phyloP scores from a whole-genome alignment of 2,888 invertebrate genomes.

The Acanthosepion lycidas region DNA sequence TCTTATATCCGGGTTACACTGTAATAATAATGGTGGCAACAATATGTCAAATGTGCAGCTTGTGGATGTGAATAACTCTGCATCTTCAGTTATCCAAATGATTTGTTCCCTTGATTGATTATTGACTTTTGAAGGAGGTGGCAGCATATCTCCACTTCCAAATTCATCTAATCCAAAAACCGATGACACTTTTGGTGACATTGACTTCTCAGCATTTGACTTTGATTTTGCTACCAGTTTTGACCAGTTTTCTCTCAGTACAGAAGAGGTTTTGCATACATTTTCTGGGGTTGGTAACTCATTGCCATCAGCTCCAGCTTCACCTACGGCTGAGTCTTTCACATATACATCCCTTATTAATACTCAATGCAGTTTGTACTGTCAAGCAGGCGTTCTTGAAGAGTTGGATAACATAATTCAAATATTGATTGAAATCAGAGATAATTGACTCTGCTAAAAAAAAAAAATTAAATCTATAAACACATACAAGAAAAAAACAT shows the following conservation, averaged over 20 bases:
- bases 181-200: constrained; percentile 58
- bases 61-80: constrained; percentile 13
- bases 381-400: too few species aligned
- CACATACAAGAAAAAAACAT: too few species aligned
- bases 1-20: too few species aligned
- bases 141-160: constrained; percentile 34
- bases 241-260: too few species aligned
- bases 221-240: constrained; percentile 75
- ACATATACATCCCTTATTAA: not conserved
- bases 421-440: too few species aligned
- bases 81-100: not conserved
- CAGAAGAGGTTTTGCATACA: too few species aligned
- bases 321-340: not conserved
- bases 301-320: too few species aligned
- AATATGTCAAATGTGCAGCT: not conserved
- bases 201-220: constrained; percentile 79
- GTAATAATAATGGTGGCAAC: not conserved
- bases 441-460: not conserved
- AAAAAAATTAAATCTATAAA: not conserved
- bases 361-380: too few species aligned
- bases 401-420: too few species aligned
- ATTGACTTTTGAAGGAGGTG: constrained; percentile 49
- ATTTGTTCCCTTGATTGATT: constrained; percentile 52
- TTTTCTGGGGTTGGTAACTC: too few species aligned
- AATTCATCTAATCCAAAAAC: constrained; percentile 50